Evolutionary conservation across 2,888 invertebrate genomes (phyloP), one percentile per base, ranked within the genome.

Genomic region (Chymomyza procnemis): DNA sequence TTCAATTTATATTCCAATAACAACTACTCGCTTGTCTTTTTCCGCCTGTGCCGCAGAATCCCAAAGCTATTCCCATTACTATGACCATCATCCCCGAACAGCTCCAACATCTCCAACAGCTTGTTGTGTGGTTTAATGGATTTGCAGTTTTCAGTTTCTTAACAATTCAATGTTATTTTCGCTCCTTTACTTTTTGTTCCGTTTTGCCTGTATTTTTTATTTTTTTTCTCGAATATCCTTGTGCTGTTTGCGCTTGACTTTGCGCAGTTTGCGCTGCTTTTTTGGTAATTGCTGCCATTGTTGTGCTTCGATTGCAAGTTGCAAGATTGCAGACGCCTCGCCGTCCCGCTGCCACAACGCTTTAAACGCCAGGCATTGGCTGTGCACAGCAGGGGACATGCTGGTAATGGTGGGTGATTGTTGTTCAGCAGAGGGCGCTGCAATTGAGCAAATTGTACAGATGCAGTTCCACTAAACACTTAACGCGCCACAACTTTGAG

Each of bases 61-160:
- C 34, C 34, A 41, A 9, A 41, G 34, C 34, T 12, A 41, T 41
- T 41, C 34, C 34, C 34, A 41, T 41, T 12, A 12, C 34, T 14
- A 12, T 41, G 34, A 41, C 34, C 34, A 41, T 41, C 34, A 26
- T 26, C 26, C 26, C 26, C 55, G 6, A 30, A 22, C 47, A 54
- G 26, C 57, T 3, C 26, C 26, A 12, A 41, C 66, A 54, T 64
- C 55, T 64, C 68, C 71, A 73, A 64, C 41, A 67, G 71, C 83
- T 84, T 82, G 83, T 85, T 84, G 83, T 80, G 83, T 80, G 83
- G 83, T 85, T 84, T 87, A 87, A 84, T 87, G 86, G 87, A 87
- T 87, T 85, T 84, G 85, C 85, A 85, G 83, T 87, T 84, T 79
- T 80, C 83, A 81, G 81, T 81, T 85, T 76, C 83, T 83, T 83